Conservation (phyloP, 1,140 invertebrate species). For the Nephotettix cincticeps region DNA sequence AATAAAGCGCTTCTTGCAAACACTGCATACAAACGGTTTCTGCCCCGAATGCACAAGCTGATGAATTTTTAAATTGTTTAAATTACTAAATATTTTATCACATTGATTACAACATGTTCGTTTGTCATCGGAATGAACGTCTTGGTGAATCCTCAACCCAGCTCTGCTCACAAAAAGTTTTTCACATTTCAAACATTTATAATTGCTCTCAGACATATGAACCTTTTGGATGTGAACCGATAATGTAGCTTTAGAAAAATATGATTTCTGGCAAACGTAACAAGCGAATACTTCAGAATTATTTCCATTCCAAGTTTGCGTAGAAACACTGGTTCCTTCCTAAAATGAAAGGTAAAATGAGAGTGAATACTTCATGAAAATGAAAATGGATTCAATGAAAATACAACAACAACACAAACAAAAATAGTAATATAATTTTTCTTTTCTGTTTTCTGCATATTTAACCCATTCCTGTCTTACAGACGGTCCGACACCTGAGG, state of each 20-base stretch:
- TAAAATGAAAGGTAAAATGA: no score
- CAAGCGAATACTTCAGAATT: background rate
- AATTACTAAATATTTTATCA: conserved; percentile 40
- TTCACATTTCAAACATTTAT: conserved; percentile 56
- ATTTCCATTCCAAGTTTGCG: no score
- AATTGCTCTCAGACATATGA: conserved; percentile 57
- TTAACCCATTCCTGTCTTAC: no score
- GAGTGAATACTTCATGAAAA: no score
- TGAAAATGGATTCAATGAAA: no score
- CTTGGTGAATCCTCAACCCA: conserved; percentile 31
- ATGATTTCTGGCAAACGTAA: background rate
- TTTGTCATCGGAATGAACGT: conserved; percentile 40
- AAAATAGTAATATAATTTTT: no score
- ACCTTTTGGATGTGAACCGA: conserved; percentile 38
- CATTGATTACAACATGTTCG: conserved; percentile 52
- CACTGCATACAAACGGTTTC: conserved; percentile 66
- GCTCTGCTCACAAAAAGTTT: conserved; percentile 35
- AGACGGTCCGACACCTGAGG: no score
- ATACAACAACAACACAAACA: no score
- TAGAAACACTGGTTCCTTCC: no score
- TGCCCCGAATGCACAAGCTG: conserved; percentile 58
- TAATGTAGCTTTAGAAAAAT: background rate
- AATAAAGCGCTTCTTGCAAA: conserved; percentile 70
- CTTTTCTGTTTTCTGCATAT: no score
- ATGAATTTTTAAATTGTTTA: conserved; percentile 33